Percentiles rank a stretch among this genome's conserved stretches.
Conservation (phyloP, 2,113 vertebrate genomes). For the Cyanistes caeruleus region DNA sequence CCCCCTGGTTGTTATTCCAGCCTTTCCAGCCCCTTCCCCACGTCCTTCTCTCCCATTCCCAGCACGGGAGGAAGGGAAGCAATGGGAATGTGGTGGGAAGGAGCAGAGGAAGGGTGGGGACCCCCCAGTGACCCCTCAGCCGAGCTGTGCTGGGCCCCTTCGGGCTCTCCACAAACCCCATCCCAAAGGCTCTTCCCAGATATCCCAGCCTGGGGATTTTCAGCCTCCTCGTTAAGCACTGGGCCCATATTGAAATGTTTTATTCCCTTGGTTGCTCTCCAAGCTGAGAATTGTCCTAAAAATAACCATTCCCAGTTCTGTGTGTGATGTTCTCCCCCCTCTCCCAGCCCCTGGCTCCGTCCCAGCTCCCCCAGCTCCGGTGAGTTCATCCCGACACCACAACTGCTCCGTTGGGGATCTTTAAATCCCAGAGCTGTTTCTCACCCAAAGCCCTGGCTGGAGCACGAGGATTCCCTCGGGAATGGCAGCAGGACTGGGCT, state of each 20-base stretch:
- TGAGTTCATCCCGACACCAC: not conserved
- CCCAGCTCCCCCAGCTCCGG: not conserved
- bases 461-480: not conserved
- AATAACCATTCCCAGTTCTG: conserved; percentile 29
- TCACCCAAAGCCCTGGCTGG: not conserved
- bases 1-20: not conserved
- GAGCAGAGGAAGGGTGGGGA: not conserved
- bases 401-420: not conserved
- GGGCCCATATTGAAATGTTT: conserved; percentile 39
- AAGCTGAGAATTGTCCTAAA: conserved; percentile 45
- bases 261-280: conserved; percentile 12
- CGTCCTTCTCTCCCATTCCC: no score
- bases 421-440: not conserved
- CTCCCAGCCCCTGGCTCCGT: not conserved
- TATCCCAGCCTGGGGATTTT: not conserved
- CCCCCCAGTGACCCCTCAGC: not conserved
- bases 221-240: not conserved
- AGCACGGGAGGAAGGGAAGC: not conserved
- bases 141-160: not conserved
- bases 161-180: not conserved
- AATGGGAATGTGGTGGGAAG: not conserved
- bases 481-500: not conserved
- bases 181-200: not conserved
- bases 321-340: not conserved
- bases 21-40: not conserved